These are phyloP conservation scores for Rhorus exstirpatorius DNA, from an alignment of 2,888 invertebrate genomes.

Conservation along the genomic window DNA sequence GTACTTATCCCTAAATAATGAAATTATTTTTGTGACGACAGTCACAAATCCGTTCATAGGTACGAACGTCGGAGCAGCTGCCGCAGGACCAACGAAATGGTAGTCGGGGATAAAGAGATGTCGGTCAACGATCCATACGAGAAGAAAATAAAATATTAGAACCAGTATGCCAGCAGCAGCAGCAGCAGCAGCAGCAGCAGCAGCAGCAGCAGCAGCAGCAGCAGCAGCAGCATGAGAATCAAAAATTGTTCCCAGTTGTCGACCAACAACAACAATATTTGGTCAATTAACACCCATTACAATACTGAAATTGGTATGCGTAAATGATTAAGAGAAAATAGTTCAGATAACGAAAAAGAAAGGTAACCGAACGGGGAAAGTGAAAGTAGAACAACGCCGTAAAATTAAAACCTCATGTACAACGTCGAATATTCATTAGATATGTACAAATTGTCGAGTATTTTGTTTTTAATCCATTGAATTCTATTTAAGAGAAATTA, in stretches of 20 bases:
- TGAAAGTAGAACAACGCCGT: conserved; percentile 16
- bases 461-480: conserved; percentile 40
- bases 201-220: conserved; percentile 35
- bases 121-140: conserved; percentile 42
- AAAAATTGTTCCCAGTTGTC: conserved; percentile 27
- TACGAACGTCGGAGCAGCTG: conserved; percentile 77
- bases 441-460: conserved; percentile 67
- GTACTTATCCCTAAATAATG: conserved; percentile 1
- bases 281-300: conserved; percentile 18
- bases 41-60: conserved; percentile 84
- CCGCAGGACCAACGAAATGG: conserved; percentile 81
- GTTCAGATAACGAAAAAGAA: background rate
- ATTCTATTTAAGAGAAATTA: conserved; percentile 28
- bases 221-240: conserved; percentile 27
- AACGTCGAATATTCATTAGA: conserved; percentile 67
- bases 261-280: conserved; percentile 24
- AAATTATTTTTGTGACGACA: conserved; percentile 73
- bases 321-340: conserved; percentile 7
- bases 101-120: conserved; percentile 75
- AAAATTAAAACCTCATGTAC: conserved; percentile 51
- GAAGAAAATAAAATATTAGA: conserved; percentile 27
- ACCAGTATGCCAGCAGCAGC: conserved; percentile 26
- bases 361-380: background rate
- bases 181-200: conserved; percentile 13
- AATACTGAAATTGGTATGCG: conserved; percentile 22